These are phyloP conservation scores for Dromococcyx pavoninus DNA, from an alignment of 2,797 vertebrate species.

Conservation along the genomic window DNA sequence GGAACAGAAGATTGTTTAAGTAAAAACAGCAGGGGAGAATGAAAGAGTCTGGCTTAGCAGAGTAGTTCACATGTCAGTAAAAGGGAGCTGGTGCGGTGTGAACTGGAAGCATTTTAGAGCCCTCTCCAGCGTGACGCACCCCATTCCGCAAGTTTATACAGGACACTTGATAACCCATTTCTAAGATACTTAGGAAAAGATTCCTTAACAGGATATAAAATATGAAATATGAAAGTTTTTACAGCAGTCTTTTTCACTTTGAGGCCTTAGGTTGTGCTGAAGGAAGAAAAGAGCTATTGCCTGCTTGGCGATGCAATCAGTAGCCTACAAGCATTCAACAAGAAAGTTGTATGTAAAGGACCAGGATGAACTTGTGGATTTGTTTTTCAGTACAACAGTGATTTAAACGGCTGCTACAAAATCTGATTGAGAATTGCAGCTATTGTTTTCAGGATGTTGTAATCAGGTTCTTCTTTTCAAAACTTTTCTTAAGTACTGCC, in stretches of 20 bases:
- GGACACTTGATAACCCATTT: background rate
- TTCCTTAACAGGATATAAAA: background rate
- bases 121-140: accelerated
- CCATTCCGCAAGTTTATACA: background rate
- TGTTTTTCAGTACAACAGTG: background rate
- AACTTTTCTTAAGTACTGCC: background rate
- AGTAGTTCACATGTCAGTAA: background rate
- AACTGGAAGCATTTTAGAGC: background rate
- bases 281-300: background rate
- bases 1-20: background rate
- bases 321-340: background rate
- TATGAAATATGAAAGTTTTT: background rate
- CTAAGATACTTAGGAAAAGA: background rate
- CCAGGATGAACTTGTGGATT: background rate
- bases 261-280: background rate
- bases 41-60: background rate
- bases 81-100: background rate
- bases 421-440: background rate
- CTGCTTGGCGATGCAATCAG: background rate
- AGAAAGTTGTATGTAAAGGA: background rate
- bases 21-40: background rate
- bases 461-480: background rate
- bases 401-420: background rate
- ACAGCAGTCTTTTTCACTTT: background rate
- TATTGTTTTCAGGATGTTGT: background rate